phyloP scores from a whole-genome alignment of 2,113 vertebrate species.

The Tricholaema leucomelas region DNA sequence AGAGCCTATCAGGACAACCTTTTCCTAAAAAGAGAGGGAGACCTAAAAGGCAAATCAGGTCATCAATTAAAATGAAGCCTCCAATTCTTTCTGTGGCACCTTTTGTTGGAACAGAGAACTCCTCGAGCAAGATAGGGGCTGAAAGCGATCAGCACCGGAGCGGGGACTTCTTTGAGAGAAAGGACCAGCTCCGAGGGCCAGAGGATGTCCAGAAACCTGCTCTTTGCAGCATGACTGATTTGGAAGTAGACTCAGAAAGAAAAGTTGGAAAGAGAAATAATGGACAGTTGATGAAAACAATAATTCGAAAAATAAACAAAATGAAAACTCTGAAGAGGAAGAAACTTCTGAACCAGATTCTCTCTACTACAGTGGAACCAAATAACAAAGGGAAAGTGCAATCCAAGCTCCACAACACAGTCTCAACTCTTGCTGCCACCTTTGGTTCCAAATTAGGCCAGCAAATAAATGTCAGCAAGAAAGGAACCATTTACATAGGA shows the following conservation, averaged over 20 bases:
- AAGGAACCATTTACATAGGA: conserved; percentile 98
- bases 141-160: conserved; percentile 67
- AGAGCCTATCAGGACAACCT: conserved; percentile 71
- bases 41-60: conserved; percentile 85
- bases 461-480: conserved; percentile 98
- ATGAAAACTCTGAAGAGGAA: conserved; percentile 96
- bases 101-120: conserved; percentile 73
- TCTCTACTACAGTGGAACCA: conserved; percentile 77
- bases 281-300: conserved; percentile 91
- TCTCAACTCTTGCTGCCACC: conserved; percentile 90
- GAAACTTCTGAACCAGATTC: conserved; percentile 88
- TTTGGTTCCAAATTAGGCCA: conserved; percentile 92
- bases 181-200: conserved; percentile 70
- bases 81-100: conserved; percentile 79
- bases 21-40: conserved; percentile 90
- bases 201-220: conserved; percentile 71
- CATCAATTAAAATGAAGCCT: conserved; percentile 81
- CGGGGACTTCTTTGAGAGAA: conserved; percentile 74
- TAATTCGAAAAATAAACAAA: conserved; percentile 96
- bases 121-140: conserved; percentile 60
- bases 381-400: conserved; percentile 83
- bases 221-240: conserved; percentile 70
- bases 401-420: conserved; percentile 82
- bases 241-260: conserved; percentile 78
- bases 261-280: conserved; percentile 85